Conservation (phyloP, 2,888 invertebrate genomes). For the Barypeithes pellucidus region DNA sequence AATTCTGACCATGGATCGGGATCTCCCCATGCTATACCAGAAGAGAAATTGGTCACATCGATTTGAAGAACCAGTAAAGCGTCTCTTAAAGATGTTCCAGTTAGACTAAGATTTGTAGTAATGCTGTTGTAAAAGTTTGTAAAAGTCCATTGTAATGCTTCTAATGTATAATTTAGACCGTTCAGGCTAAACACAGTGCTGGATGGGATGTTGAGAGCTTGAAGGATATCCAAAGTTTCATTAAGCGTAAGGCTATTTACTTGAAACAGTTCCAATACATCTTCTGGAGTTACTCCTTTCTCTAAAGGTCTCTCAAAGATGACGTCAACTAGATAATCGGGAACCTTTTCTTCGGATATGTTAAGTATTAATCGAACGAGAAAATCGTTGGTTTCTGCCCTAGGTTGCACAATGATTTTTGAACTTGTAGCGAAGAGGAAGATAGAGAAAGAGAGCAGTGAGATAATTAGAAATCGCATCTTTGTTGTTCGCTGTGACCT, state of each 20-base stretch:
- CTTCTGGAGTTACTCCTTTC: conserved; percentile 31
- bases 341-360: conserved; percentile 43
- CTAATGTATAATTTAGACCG: conserved; percentile 48
- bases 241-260: conserved; percentile 6
- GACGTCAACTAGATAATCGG: conserved; percentile 39
- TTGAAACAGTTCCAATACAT: conserved; percentile 36
- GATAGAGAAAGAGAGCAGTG: conserved; percentile 11
- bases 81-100: conserved; percentile 44
- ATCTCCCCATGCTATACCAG: conserved; percentile 47
- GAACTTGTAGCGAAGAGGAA: not conserved
- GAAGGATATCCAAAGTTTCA: conserved; percentile 31
- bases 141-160: conserved; percentile 47
- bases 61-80: conserved; percentile 48
- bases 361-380: conserved; percentile 33
- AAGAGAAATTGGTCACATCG: conserved; percentile 45
- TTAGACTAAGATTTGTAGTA: conserved; percentile 35
- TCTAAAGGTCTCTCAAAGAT: conserved; percentile 35
- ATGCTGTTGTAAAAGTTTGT: conserved; percentile 51
- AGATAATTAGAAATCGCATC: conserved; percentile 21
- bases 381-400: conserved; percentile 23
- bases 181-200: conserved; percentile 47
- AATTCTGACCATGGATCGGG: conserved; percentile 55
- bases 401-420: not conserved
- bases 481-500: not conserved
- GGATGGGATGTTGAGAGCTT: conserved; percentile 26